Evolutionary conservation across 1,140 invertebrate species (phyloP).

Genomic region (Lineus longissimus): DNA sequence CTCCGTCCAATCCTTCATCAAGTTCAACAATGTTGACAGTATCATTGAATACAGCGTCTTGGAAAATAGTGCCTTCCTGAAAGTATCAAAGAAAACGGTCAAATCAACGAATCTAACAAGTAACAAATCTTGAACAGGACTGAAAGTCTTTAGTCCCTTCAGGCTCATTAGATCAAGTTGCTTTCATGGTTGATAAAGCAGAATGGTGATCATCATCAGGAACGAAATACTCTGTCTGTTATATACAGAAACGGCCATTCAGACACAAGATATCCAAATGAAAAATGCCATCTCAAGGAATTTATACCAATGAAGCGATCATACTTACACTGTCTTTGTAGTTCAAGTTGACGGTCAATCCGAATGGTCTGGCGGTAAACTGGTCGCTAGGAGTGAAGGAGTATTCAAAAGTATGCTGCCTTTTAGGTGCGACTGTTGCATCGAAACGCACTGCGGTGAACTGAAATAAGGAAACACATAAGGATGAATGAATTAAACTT

Average conservation of each 20-base stretch:
- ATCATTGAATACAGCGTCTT: constrained; percentile 96
- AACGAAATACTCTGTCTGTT: too few species aligned
- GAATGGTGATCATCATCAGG: too few species aligned
- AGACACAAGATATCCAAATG: too few species aligned
- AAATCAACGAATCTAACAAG: background rate
- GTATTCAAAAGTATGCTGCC: constrained; percentile 93
- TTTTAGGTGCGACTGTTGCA: constrained; percentile 78
- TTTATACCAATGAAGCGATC: too few species aligned
- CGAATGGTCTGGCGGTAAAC: constrained; percentile 93
- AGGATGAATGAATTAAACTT: too few species aligned
- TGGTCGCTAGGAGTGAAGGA: constrained; percentile 91
- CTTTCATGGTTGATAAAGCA: too few species aligned
- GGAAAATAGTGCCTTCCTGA: constrained; percentile 67
- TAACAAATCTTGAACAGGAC: constrained; percentile 7
- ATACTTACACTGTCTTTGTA: constrained; percentile 73
- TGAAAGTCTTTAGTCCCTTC: too few species aligned
- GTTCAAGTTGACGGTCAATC: constrained; percentile 86
- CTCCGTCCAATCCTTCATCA: constrained; percentile 94
- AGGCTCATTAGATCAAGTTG: too few species aligned
- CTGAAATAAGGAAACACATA: constrained; percentile 43
- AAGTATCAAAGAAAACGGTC: constrained; percentile 22
- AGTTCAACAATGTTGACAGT: constrained; percentile 96
- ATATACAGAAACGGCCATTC: too few species aligned
- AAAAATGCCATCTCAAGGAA: too few species aligned
- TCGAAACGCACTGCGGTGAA: constrained; percentile 90